phyloP scores from a whole-genome alignment of 2,888 invertebrate genomes.

The Capitulum mitella region DNA sequence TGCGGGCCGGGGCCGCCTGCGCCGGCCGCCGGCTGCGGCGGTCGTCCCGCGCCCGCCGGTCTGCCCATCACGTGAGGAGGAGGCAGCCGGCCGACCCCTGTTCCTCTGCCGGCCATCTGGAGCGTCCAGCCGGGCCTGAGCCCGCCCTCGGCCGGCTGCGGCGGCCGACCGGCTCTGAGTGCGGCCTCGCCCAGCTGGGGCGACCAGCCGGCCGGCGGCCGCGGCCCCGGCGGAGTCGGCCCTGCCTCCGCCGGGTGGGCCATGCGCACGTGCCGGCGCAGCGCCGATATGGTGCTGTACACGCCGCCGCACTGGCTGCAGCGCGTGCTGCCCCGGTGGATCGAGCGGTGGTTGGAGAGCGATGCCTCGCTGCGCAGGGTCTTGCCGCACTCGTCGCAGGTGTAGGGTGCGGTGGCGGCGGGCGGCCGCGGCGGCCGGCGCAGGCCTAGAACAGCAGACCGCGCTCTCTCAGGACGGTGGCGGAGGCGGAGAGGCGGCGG shows the following conservation, averaged over 20 bases:
- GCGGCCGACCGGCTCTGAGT: neutral
- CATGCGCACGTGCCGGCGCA: slow-evolving; percentile 27
- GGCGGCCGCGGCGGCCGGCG: neutral
- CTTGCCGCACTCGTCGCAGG: neutral
- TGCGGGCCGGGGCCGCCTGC: too few relatives aligned
- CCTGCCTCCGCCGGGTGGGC: neutral
- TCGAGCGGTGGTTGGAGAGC: slow-evolving; percentile 46
- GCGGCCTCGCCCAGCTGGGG: neutral
- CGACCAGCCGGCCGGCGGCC: neutral
- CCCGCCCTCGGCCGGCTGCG: neutral
- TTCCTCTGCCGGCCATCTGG: too few relatives aligned
- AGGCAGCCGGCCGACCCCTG: too few relatives aligned
- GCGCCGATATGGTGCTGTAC: slow-evolving; percentile 18
- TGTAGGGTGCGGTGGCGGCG: neutral
- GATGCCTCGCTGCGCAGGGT: slow-evolving; percentile 36
- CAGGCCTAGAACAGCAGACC: slow-evolving; percentile 14
- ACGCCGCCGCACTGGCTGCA: slow-evolving; percentile 43
- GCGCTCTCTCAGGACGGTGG: neutral
- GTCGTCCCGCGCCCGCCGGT: too few relatives aligned
- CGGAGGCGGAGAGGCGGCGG: too few relatives aligned
- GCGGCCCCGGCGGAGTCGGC: neutral
- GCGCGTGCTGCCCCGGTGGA: slow-evolving; percentile 46
- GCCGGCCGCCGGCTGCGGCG: neutral
- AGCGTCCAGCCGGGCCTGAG: neutral
- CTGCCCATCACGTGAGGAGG: too few relatives aligned